Percentiles rank a stretch among this genome's conserved stretches.
phyloP scores from a whole-genome alignment of 2,888 invertebrate species.

The Sialis fuliginosa region DNA sequence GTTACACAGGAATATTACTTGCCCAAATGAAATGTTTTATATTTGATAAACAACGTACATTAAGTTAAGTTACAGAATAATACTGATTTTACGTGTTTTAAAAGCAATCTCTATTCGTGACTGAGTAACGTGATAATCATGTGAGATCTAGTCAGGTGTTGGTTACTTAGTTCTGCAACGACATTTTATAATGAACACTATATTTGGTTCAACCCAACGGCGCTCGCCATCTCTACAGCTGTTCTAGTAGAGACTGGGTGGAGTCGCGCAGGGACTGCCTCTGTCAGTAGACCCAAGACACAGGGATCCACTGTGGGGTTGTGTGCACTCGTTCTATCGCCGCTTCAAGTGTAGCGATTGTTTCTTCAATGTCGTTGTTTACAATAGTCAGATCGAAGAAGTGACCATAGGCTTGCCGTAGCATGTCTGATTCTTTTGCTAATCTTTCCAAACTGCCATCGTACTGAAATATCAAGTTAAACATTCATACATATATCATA shows the following conservation, averaged over 20 bases:
- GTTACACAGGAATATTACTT: too few species aligned
- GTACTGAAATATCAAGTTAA: constrained; percentile 48
- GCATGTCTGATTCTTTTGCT: constrained; percentile 89
- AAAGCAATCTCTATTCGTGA: too few species aligned
- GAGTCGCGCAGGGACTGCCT: constrained; percentile 18
- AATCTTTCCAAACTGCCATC: constrained; percentile 94
- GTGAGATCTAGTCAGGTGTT: neutral
- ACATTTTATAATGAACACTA: constrained; percentile 3
- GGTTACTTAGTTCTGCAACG: constrained; percentile 1
- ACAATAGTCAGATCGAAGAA: constrained; percentile 96
- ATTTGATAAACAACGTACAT: too few species aligned
- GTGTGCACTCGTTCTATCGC: constrained; percentile 81
- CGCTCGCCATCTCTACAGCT: constrained; percentile 6
- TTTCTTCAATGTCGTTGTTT: constrained; percentile 99
- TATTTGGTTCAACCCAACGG: neutral
- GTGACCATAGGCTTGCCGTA: constrained; percentile 95
- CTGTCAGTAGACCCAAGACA: constrained; percentile 92
- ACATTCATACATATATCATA: neutral
- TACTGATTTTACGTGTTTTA: too few species aligned
- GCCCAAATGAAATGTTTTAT: too few species aligned
- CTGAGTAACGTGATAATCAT: too few species aligned
- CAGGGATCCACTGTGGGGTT: constrained; percentile 93
- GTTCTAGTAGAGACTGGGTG: constrained; percentile 7
- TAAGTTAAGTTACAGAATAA: too few species aligned
- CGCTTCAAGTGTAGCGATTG: constrained; percentile 79